Conservation (phyloP, 2,888 invertebrate genomes). For the Coleophora deauratella region DNA sequence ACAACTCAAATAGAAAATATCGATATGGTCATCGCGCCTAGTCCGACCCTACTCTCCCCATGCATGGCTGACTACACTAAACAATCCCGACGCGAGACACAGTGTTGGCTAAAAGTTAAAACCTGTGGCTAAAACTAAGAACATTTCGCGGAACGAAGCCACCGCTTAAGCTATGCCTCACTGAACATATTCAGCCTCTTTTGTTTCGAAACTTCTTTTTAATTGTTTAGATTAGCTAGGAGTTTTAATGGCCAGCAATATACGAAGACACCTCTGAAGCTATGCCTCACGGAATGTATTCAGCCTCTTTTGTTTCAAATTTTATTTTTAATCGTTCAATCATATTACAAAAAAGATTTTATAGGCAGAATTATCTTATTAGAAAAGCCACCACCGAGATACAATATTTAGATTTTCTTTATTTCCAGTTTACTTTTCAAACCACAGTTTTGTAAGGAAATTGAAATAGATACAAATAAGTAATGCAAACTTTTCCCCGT, state of each 20-base stretch:
- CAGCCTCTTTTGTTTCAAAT: conserved; percentile 30
- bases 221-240: too few relatives aligned
- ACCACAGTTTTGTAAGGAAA: too few relatives aligned
- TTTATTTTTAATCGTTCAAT: not conserved
- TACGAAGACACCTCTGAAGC: not conserved
- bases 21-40: conserved; percentile 15
- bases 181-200: conserved; percentile 36
- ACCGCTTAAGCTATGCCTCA: conserved; percentile 33
- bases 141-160: conserved; percentile 44
- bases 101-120: too few relatives aligned
- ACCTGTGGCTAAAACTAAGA: conserved; percentile 31
- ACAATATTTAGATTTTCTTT: too few relatives aligned
- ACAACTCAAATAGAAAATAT: not conserved
- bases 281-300: conserved; percentile 40
- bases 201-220: conserved; percentile 19
- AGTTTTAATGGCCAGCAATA: too few relatives aligned
- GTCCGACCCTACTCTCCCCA: conserved; percentile 20
- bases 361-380: too few relatives aligned
- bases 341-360: too few relatives aligned
- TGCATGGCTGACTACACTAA: conserved; percentile 49
- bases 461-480: too few relatives aligned
- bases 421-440: too few relatives aligned
- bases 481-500: too few relatives aligned
- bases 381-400: too few relatives aligned
- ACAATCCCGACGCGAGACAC: conserved; percentile 39